Conservation (phyloP, 2,888 invertebrate species). For the Sepiola atlantica region DNA sequence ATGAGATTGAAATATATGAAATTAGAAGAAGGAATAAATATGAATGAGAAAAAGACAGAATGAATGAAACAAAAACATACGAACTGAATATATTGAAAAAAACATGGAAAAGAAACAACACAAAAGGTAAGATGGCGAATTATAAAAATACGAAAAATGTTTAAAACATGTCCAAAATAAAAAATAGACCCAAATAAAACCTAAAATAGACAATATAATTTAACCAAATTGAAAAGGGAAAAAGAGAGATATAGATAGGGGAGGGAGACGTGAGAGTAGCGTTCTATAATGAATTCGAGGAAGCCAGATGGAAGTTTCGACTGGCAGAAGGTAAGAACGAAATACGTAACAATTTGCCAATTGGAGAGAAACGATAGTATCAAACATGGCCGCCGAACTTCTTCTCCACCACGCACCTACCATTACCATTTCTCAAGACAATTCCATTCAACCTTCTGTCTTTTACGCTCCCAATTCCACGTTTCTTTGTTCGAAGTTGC, state of each 20-base stretch:
- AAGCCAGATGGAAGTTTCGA: conserved; percentile 12
- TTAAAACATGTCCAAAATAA: too few relatives aligned
- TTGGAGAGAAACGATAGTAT: conserved; percentile 5
- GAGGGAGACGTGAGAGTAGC: too few relatives aligned
- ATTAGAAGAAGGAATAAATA: background rate
- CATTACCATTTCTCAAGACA: background rate
- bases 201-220: background rate
- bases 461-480: background rate
- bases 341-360: background rate
- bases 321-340: background rate
- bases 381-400: background rate
- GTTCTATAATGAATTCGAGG: background rate
- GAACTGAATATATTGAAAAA: too few relatives aligned
- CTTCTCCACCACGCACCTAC: background rate
- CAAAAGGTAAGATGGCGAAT: too few relatives aligned
- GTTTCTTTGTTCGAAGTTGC: background rate
- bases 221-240: background rate
- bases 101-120: too few relatives aligned
- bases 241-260: too few relatives aligned
- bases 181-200: background rate
- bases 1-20: background rate
- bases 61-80: background rate
- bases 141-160: too few relatives aligned
- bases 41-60: background rate
- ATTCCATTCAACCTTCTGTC: background rate